Percentiles rank a stretch among this genome's conserved stretches.
Conservation (phyloP, 2,888 invertebrate species). For the Diadromus collaris region DNA sequence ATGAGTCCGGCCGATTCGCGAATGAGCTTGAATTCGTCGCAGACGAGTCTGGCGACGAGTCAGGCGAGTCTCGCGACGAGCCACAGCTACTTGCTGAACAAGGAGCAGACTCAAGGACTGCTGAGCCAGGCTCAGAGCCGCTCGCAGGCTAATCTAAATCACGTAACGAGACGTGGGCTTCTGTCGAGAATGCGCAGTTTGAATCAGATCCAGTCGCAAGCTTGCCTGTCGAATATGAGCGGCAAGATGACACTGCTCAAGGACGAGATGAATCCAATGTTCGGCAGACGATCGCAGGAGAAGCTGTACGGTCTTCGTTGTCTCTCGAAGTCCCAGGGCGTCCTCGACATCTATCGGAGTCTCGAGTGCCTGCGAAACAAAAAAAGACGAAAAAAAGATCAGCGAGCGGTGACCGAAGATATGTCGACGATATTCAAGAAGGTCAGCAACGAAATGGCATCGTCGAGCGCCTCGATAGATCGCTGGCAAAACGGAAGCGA, state of each 20-base stretch:
- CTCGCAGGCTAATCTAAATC: slow-evolving; percentile 75
- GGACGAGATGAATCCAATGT: slow-evolving; percentile 72
- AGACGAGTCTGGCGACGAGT: slow-evolving; percentile 72
- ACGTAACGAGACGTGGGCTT: slow-evolving; percentile 72
- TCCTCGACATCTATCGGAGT: slow-evolving; percentile 79
- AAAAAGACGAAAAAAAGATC: slow-evolving; percentile 69
- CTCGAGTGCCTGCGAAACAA: slow-evolving; percentile 75
- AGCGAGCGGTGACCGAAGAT: slow-evolving; percentile 74
- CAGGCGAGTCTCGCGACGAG: slow-evolving; percentile 67
- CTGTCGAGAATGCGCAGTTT: slow-evolving; percentile 76
- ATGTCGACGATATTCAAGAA: slow-evolving; percentile 73
- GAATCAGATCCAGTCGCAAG: slow-evolving; percentile 79
- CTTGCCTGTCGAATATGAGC: slow-evolving; percentile 72
- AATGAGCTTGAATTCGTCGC: slow-evolving; percentile 75
- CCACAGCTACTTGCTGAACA: slow-evolving; percentile 77
- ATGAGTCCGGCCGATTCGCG: slow-evolving; percentile 76
- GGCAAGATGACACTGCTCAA: slow-evolving; percentile 59
- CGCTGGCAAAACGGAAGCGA: slow-evolving; percentile 41
- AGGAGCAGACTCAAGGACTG: slow-evolving; percentile 78
- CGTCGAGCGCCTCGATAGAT: slow-evolving; percentile 42
- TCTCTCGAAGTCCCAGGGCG: slow-evolving; percentile 81
- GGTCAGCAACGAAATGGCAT: slow-evolving; percentile 67
- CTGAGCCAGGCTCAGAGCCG: slow-evolving; percentile 76
- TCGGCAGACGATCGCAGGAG: slow-evolving; percentile 79
- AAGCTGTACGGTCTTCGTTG: slow-evolving; percentile 80